Percentiles rank a stretch among this genome's conserved stretches.
These are phyloP conservation scores for Falco biarmicus DNA, from an alignment of 2,797 vertebrate species.

Conservation along the genomic window DNA sequence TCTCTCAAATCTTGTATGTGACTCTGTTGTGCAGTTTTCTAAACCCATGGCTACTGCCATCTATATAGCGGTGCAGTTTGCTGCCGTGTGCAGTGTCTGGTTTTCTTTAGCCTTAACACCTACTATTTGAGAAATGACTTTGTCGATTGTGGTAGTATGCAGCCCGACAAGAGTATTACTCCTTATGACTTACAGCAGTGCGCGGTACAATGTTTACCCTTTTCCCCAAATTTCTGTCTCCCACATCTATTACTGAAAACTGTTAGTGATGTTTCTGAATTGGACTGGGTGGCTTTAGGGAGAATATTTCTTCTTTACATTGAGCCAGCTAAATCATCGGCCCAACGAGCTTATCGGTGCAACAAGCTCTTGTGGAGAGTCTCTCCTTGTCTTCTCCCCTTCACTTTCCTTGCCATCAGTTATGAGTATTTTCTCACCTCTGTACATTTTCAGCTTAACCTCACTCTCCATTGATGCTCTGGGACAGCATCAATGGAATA, in stretches of 20 bases:
- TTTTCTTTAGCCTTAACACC: slow-evolving; percentile 31
- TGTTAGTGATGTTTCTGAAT: slow-evolving; percentile 13
- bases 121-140: slow-evolving; percentile 12
- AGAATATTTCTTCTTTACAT: slow-evolving; percentile 23
- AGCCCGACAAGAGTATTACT: slow-evolving; percentile 10
- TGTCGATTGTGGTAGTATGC: neutral
- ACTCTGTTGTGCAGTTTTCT: neutral
- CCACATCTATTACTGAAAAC: slow-evolving; percentile 23
- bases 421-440: slow-evolving; percentile 6
- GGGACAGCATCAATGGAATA: neutral
- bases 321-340: slow-evolving; percentile 14
- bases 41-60: neutral
- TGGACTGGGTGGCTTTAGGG: neutral
- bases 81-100: neutral
- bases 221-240: slow-evolving; percentile 5
- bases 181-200: slow-evolving; percentile 1
- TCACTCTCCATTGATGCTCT: neutral
- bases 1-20: neutral
- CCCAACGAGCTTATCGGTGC: slow-evolving; percentile 1
- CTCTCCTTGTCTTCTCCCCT: neutral
- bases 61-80: neutral
- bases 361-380: slow-evolving; percentile 1
- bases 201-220: neutral
- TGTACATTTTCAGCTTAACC: neutral
- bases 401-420: neutral